Evolutionary conservation across 2,888 invertebrate genomes (phyloP).

Genomic region (Ophioninae sp.): DNA sequence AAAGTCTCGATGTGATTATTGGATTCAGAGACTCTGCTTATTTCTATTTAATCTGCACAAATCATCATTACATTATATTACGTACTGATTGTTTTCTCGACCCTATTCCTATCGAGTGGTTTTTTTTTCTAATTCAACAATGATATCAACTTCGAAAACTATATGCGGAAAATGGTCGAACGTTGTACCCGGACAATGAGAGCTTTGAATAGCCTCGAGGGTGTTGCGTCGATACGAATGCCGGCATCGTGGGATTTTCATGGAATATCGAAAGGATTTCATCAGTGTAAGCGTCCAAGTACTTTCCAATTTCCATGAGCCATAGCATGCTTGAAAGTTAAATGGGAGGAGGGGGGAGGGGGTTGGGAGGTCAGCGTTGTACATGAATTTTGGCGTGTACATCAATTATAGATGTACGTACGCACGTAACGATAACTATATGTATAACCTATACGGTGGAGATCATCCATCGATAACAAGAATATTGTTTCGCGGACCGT

Average conservation of each 20-base stretch:
- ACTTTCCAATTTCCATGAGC: constrained; percentile 55
- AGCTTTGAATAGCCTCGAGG: constrained; percentile 44
- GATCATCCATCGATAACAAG: constrained; percentile 43
- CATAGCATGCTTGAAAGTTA: constrained; percentile 12
- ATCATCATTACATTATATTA: not conserved
- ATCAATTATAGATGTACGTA: not conserved
- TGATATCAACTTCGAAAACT: not conserved
- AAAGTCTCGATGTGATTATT: not conserved
- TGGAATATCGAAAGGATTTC: constrained; percentile 35
- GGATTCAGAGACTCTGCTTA: not conserved
- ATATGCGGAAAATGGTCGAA: constrained; percentile 5
- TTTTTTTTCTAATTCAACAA: not conserved
- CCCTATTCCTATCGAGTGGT: constrained; percentile 10
- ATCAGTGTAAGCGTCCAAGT: constrained; percentile 8
- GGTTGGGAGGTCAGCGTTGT: not conserved
- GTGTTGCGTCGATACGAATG: constrained; percentile 2
- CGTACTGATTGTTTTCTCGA: constrained; percentile 8
- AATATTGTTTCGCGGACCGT: constrained; percentile 44
- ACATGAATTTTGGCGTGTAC: not conserved
- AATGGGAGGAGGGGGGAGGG: not conserved
- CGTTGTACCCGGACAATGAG: constrained; percentile 47
- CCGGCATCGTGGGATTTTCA: constrained; percentile 28
- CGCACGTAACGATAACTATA: not conserved
- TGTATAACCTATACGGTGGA: not conserved
- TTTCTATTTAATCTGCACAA: not conserved